Conservation (phyloP, 2,888 invertebrate genomes). For the Cosmorhoe ocellata region DNA sequence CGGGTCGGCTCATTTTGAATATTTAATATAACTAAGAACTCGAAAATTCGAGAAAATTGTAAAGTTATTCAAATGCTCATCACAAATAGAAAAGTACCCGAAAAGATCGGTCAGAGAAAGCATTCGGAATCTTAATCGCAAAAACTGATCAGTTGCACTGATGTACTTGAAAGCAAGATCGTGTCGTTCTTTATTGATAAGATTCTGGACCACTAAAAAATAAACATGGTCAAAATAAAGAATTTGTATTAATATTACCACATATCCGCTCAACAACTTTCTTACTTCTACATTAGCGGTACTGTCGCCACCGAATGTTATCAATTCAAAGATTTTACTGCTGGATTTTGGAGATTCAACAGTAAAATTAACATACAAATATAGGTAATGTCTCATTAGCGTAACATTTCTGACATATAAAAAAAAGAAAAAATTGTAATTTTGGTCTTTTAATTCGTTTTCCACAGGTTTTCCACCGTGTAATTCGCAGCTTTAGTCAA, state of each 20-base stretch:
- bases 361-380: too few species aligned
- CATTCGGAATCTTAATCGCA: not conserved
- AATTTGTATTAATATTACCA: slow-evolving; percentile 50
- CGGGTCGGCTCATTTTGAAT: slow-evolving; percentile 46
- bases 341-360: too few species aligned
- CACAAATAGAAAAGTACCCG: not conserved
- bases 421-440: too few species aligned
- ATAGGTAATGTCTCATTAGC: too few species aligned
- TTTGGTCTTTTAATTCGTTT: too few species aligned
- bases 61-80: slow-evolving; percentile 14
- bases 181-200: not conserved
- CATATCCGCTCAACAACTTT: slow-evolving; percentile 67
- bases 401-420: too few species aligned
- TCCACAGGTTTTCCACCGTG: too few species aligned
- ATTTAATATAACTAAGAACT: slow-evolving; percentile 42
- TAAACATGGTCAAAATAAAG: slow-evolving; percentile 13
- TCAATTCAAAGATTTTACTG: too few species aligned
- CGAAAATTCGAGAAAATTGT: too few species aligned
- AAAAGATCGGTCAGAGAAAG: not conserved
- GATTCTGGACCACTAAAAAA: slow-evolving; percentile 6
- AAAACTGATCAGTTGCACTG: not conserved
- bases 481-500: too few species aligned
- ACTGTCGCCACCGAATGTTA: slow-evolving; percentile 3
- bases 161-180: too few species aligned
- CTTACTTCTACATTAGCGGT: slow-evolving; percentile 3